These are phyloP conservation scores for Leptopterna dolabrata DNA, from an alignment of 2,888 invertebrate genomes.

Conservation along the genomic window DNA sequence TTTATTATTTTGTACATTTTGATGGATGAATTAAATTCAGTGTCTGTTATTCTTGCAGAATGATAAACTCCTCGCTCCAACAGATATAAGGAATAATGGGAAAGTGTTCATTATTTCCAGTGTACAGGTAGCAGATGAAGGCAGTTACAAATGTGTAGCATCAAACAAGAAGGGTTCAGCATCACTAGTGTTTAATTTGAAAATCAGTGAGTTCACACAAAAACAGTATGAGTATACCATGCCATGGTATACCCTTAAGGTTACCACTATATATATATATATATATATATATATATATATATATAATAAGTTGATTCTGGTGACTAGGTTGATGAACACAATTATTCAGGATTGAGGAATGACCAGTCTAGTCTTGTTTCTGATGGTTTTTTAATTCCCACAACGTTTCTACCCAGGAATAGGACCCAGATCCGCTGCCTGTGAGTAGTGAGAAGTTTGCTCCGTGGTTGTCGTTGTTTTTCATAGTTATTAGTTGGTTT, in stretches of 20 bases:
- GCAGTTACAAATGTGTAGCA: conserved; percentile 53
- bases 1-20: not conserved
- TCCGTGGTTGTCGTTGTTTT: not conserved
- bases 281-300: too few species aligned
- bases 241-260: too few species aligned
- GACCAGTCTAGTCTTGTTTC: too few species aligned
- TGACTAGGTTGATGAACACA: too few species aligned
- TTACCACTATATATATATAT: too few species aligned
- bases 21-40: not conserved
- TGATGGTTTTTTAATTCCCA: too few species aligned
- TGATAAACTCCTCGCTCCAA: not conserved
- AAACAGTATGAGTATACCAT: too few species aligned
- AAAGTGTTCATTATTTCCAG: not conserved
- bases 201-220: conserved; percentile 46
- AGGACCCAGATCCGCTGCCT: too few species aligned
- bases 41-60: not conserved
- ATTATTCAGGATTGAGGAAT: too few species aligned
- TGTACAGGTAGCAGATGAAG: conserved; percentile 40
- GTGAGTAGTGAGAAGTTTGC: not conserved
- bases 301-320: too few species aligned
- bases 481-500: not conserved
- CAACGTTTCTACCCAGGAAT: too few species aligned
- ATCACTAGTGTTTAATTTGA: conserved; percentile 14
- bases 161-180: conserved; percentile 48
- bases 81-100: not conserved